Evolutionary conservation across 1,140 invertebrate species (phyloP).

Genomic region (Helicoverpa armigera): DNA sequence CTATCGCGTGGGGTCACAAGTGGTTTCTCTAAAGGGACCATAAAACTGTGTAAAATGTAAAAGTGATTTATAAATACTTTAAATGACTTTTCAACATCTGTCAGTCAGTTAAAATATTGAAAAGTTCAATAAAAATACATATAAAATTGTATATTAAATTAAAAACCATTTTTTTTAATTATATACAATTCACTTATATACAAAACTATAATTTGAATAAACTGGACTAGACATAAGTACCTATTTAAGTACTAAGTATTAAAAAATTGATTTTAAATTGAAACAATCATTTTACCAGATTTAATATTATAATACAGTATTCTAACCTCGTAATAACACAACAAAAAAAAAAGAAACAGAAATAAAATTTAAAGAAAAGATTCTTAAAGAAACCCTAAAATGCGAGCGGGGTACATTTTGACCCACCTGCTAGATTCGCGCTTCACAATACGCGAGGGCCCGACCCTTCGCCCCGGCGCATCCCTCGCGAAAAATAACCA

Average conservation of each 20-base stretch:
- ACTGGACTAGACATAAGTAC: too few relatives aligned
- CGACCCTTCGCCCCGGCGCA: constrained; percentile 74
- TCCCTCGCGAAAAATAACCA: constrained; percentile 35
- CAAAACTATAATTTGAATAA: too few relatives aligned
- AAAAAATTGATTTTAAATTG: background rate
- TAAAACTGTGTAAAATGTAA: background rate
- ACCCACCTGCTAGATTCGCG: constrained; percentile 82
- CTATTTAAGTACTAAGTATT: too few relatives aligned
- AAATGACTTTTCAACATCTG: background rate
- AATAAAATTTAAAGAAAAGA: constrained; percentile 48
- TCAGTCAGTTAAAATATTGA: too few relatives aligned
- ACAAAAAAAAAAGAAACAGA: constrained; percentile 45
- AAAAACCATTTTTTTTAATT: too few relatives aligned
- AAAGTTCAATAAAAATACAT: too few relatives aligned
- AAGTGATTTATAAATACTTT: background rate
- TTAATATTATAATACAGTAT: too few relatives aligned
- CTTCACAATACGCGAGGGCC: constrained; percentile 71
- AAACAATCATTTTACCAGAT: background rate
- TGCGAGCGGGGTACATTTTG: constrained; percentile 65
- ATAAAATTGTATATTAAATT: too few relatives aligned
- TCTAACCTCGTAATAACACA: background rate
- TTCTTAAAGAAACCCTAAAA: constrained; percentile 67
- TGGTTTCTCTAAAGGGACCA: background rate
- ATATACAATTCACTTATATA: too few relatives aligned
- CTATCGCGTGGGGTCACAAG: background rate